Conservation (phyloP, 2,888 invertebrate genomes). For the Ditylenchus weischeri region DNA sequence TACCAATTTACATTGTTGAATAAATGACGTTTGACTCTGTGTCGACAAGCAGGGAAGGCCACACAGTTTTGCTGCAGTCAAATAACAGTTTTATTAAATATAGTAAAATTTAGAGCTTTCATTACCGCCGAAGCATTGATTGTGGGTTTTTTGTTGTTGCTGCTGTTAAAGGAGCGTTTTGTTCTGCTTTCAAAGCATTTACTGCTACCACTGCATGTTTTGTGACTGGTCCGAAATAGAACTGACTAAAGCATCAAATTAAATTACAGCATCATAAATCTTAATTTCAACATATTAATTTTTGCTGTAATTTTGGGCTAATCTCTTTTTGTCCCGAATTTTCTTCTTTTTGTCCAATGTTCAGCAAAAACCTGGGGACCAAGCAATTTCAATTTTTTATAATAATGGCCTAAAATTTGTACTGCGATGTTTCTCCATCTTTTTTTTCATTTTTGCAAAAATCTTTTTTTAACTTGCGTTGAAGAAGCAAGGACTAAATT, state of each 20-base stretch:
- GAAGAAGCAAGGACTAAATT: too few species aligned
- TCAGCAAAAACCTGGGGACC: too few species aligned
- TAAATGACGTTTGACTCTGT: slow-evolving; percentile 44
- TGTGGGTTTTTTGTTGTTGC: slow-evolving; percentile 36
- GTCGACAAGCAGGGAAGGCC: slow-evolving; percentile 50
- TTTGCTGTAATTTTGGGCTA: too few species aligned
- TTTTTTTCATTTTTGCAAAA: too few species aligned
- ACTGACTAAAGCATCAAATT: slow-evolving; percentile 3
- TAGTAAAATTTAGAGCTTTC: background rate
- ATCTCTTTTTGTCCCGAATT: too few species aligned
- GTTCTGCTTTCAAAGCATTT: slow-evolving; percentile 27
- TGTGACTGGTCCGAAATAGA: slow-evolving; percentile 3
- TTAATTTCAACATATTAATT: too few species aligned
- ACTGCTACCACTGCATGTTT: slow-evolving; percentile 14
- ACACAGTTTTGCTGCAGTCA: slow-evolving; percentile 42
- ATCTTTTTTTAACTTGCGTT: too few species aligned
- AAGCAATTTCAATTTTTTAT: too few species aligned
- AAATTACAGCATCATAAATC: background rate
- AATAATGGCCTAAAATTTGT: too few species aligned
- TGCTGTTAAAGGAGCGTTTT: slow-evolving; percentile 40
- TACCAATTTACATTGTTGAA: slow-evolving; percentile 30
- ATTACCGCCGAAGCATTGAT: slow-evolving; percentile 50
- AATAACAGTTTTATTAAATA: slow-evolving; percentile 2
- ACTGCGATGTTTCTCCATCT: too few species aligned
- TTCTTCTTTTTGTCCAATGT: too few species aligned